phyloP scores from a whole-genome alignment of 2,113 vertebrate genomes.

The Hucho hucho region DNA sequence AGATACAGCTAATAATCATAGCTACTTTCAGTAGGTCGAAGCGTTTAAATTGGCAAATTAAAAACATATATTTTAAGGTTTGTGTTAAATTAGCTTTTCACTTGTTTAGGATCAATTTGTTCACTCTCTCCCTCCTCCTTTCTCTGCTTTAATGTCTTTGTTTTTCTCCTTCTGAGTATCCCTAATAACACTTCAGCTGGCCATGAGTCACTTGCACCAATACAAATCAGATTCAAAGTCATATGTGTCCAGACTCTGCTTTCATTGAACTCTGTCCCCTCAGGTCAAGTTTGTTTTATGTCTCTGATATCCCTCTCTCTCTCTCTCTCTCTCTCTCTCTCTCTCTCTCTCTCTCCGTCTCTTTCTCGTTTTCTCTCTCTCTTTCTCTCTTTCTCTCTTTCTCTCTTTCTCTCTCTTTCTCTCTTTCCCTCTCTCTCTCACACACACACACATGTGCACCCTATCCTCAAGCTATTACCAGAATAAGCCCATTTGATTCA shows the following conservation, averaged over 20 bases:
- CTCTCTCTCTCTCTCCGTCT: not conserved
- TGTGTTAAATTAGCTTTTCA: slow-evolving; percentile 63
- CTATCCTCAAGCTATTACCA: slow-evolving; percentile 75
- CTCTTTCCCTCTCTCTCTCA: slow-evolving; percentile 30
- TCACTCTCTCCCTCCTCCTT: slow-evolving; percentile 47
- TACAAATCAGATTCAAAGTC: slow-evolving; percentile 97
- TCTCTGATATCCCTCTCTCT: slow-evolving; percentile 74
- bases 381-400: slow-evolving; percentile 41
- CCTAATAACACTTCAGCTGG: slow-evolving; percentile 74
- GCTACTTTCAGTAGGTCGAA: no score
- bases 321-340: slow-evolving; percentile 50
- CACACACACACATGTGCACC: slow-evolving; percentile 37
- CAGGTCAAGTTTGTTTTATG: slow-evolving; percentile 87
- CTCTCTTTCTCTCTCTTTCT: slow-evolving; percentile 28
- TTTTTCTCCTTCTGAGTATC: slow-evolving; percentile 64
- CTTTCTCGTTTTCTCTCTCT: not conserved
- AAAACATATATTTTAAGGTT: slow-evolving; percentile 68
- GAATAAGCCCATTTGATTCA: slow-evolving; percentile 76
- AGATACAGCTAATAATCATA: no score
- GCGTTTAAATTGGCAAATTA: slow-evolving; percentile 63
- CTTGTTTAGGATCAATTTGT: slow-evolving; percentile 71
- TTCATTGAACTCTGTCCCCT: slow-evolving; percentile 87
- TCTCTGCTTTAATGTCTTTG: slow-evolving; percentile 67
- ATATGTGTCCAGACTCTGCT: slow-evolving; percentile 84
- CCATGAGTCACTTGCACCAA: slow-evolving; percentile 90